Percentiles rank a stretch among this genome's conserved stretches.
Conservation (phyloP, 1,140 invertebrate genomes). For the Drosophila funebris region DNA sequence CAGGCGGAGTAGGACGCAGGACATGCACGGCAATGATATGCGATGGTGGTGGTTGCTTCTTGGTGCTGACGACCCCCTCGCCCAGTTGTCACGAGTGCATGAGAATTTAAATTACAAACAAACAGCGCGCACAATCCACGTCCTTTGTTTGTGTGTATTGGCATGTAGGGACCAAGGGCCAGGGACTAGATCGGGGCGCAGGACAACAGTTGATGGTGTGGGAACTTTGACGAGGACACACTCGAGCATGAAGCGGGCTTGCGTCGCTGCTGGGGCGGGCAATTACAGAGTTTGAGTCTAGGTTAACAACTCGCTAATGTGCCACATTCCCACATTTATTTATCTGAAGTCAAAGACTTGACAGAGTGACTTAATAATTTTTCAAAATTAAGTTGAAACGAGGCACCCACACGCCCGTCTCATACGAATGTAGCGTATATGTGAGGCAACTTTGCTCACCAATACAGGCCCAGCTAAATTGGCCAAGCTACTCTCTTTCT, state of each 20-base stretch:
- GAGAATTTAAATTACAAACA: slow-evolving; percentile 81
- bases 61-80: slow-evolving; percentile 46
- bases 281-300: slow-evolving; percentile 53
- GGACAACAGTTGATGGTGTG: slow-evolving; percentile 63
- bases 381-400: slow-evolving; percentile 25
- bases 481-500: not conserved
- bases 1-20: slow-evolving; percentile 68
- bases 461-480: slow-evolving; percentile 13
- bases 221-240: slow-evolving; percentile 69
- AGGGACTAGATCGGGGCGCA: slow-evolving; percentile 11
- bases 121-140: slow-evolving; percentile 62
- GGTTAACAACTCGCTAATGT: slow-evolving; percentile 51
- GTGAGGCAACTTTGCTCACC: not conserved
- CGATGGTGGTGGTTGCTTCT: slow-evolving; percentile 38
- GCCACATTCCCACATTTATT: slow-evolving; percentile 57
- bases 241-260: slow-evolving; percentile 71
- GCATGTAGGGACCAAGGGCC: slow-evolving; percentile 50
- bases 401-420: slow-evolving; percentile 30
- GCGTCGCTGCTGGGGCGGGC: slow-evolving; percentile 32
- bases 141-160: slow-evolving; percentile 60
- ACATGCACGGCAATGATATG: slow-evolving; percentile 12
- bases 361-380: slow-evolving; percentile 42
- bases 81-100: slow-evolving; percentile 54
- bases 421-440: slow-evolving; percentile 30
- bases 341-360: slow-evolving; percentile 5